Conservation (phyloP, 2,113 vertebrate species). For the Ameiurus melas region DNA sequence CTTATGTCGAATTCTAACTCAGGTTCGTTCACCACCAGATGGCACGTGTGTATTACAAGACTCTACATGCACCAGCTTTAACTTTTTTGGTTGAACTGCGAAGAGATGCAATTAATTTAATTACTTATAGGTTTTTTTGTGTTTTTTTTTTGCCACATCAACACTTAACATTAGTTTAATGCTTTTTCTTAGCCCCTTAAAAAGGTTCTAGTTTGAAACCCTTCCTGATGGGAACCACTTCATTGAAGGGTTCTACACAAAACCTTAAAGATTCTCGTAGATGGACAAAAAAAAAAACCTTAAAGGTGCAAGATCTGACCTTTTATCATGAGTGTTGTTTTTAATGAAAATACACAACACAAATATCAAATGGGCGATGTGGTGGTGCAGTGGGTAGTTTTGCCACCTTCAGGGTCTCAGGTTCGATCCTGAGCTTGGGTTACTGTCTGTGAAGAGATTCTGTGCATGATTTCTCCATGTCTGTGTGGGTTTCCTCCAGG, state of each 20-base stretch:
- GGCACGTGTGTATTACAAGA: conserved; percentile 29
- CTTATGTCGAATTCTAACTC: background rate
- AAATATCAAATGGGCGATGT: background rate
- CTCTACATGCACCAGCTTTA: background rate
- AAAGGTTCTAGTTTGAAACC: background rate
- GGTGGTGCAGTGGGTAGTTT: background rate
- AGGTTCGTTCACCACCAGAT: conserved; percentile 38
- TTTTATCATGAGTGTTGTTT: background rate
- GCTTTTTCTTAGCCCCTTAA: background rate
- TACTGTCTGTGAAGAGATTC: background rate
- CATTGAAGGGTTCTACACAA: background rate
- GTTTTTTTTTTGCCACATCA: too few relatives aligned
- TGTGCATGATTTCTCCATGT: background rate
- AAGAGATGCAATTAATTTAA: background rate
- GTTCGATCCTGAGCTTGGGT: background rate
- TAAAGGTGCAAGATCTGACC: background rate
- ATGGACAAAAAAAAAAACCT: background rate
- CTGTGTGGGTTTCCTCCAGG: background rate
- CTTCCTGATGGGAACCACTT: background rate
- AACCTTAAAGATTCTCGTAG: background rate
- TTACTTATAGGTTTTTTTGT: background rate
- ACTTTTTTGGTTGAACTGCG: background rate
- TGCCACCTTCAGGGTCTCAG: background rate
- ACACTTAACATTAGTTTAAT: background rate
- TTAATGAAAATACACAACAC: background rate